A percentile compares a stretch with the other conserved stretches of the same genome.
phyloP scores from a whole-genome alignment of 1,140 invertebrate genomes.

The Contarinia nasturtii region DNA sequence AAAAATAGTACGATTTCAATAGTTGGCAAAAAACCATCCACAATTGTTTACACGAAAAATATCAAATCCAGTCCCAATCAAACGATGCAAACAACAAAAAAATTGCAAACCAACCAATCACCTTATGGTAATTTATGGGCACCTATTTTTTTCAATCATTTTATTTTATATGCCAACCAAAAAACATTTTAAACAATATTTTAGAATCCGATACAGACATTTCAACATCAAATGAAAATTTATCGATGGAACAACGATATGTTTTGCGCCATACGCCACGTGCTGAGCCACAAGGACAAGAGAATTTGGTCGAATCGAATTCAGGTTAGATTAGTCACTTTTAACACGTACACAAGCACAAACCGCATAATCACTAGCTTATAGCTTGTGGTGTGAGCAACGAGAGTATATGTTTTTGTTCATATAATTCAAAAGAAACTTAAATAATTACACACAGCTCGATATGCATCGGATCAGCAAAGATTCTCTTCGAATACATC shows the following conservation, averaged over 20 bases:
- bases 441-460: neutral
- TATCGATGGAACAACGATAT: slow-evolving; percentile 68
- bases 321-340: slow-evolving; percentile 5
- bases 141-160: too few relatives aligned
- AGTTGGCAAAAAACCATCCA: neutral
- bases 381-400: too few relatives aligned
- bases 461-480: neutral
- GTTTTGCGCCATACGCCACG: slow-evolving; percentile 62
- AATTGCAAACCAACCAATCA: neutral
- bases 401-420: too few relatives aligned
- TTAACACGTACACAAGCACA: too few relatives aligned
- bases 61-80: neutral
- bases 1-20: neutral
- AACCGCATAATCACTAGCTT: too few relatives aligned
- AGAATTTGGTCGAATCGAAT: slow-evolving; percentile 39
- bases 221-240: slow-evolving; percentile 58
- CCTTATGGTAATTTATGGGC: neutral
- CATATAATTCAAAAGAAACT: too few relatives aligned
- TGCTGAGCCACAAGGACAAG: slow-evolving; percentile 84
- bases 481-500: slow-evolving; percentile 3
- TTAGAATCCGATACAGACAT: neutral
- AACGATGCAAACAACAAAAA: neutral
- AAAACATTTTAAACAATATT: neutral
- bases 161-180: neutral
- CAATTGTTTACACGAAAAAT: neutral